Percentiles rank a stretch among this genome's conserved stretches.
These are phyloP conservation scores for Scytalopus superciliaris DNA, from an alignment of 2,113 vertebrate genomes.

Conservation along the genomic window DNA sequence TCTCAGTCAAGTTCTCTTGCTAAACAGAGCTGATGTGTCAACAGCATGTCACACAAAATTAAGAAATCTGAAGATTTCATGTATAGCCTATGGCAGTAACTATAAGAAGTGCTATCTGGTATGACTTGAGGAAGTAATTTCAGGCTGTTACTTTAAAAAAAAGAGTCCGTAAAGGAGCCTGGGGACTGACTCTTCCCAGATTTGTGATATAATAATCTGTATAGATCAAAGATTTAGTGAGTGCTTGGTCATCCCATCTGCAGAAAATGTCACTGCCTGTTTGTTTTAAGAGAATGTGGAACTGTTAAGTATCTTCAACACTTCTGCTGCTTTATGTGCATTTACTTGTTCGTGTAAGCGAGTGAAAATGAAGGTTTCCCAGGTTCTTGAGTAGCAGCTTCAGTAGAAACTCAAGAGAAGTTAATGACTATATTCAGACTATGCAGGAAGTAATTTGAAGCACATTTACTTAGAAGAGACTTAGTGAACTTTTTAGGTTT, in stretches of 20 bases:
- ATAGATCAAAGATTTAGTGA: neutral
- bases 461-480: neutral
- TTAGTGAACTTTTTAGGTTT: neutral
- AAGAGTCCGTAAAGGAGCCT: neutral
- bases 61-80: neutral
- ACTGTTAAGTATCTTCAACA: neutral
- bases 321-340: neutral
- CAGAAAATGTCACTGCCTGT: neutral
- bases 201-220: neutral
- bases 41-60: neutral
- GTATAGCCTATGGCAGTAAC: neutral
- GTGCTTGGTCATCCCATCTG: neutral
- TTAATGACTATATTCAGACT: neutral
- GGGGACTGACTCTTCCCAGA: neutral
- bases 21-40: neutral
- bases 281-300: neutral
- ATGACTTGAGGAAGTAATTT: neutral
- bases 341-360: neutral
- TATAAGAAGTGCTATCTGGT: neutral
- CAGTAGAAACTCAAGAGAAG: neutral
- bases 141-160: neutral
- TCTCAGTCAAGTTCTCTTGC: neutral
- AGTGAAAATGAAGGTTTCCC: neutral
- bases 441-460: neutral
- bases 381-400: neutral